Evolutionary conservation across 2,113 vertebrate species (phyloP).

Genomic region (Camelus dromedarius): DNA sequence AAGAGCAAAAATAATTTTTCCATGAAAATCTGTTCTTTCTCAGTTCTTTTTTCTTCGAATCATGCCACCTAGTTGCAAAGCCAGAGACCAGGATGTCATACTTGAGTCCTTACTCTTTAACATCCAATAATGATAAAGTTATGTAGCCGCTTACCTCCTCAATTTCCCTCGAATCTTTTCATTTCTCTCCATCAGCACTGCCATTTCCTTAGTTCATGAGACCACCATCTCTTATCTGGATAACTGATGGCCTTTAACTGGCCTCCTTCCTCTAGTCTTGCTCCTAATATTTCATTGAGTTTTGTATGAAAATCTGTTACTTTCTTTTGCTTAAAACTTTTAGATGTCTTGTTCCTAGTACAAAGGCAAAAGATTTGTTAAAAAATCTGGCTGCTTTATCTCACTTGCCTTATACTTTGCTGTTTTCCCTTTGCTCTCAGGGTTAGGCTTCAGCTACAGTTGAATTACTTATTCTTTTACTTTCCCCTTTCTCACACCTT

Average conservation of each 20-base stretch:
- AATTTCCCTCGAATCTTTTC: neutral
- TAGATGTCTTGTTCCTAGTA: neutral
- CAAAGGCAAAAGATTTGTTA: neutral
- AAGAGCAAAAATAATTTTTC: slow-evolving; percentile 27
- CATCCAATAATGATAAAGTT: neutral
- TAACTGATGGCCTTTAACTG: neutral
- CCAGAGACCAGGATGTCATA: neutral
- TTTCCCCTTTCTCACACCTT: neutral
- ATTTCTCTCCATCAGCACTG: neutral
- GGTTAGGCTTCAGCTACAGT: neutral
- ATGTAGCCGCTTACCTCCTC: neutral
- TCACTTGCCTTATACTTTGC: neutral
- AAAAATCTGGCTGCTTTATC: neutral
- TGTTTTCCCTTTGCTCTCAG: neutral
- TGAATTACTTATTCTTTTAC: neutral
- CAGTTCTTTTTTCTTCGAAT: neutral
- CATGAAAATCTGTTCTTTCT: neutral
- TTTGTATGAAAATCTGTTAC: neutral
- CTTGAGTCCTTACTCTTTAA: neutral
- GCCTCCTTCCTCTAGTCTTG: neutral
- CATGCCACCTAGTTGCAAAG: neutral
- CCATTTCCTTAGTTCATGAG: neutral
- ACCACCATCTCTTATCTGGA: neutral
- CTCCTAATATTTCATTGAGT: slow-evolving; percentile 21
- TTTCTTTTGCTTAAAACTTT: neutral